Conservation (phyloP, 2,797 vertebrate genomes). For the Knipowitschia caucasica region DNA sequence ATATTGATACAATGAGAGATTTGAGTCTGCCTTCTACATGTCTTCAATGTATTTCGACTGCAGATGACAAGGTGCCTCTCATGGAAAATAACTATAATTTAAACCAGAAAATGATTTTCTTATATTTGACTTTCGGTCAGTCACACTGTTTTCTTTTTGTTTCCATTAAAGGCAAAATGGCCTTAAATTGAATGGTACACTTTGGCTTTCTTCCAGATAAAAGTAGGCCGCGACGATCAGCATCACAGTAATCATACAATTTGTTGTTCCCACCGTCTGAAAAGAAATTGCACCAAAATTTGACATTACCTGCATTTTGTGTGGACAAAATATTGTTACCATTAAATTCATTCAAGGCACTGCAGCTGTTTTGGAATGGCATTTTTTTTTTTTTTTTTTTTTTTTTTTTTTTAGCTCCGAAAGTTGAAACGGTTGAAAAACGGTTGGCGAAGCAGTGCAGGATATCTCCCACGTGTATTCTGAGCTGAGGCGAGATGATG, state of each 20-base stretch:
- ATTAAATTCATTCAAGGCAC: background rate
- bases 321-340: background rate
- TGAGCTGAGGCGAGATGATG: background rate
- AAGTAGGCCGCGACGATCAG: background rate
- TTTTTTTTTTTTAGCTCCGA: constrained; percentile 7
- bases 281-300: background rate
- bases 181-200: background rate
- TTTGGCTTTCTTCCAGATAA: background rate
- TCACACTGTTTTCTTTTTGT: background rate
- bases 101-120: background rate
- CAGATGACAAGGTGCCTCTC: background rate
- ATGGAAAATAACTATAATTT: background rate
- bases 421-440: no score
- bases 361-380: background rate
- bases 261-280: background rate
- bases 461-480: constrained; percentile 5
- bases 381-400: no score
- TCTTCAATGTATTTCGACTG: background rate
- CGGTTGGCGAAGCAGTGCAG: background rate
- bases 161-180: background rate
- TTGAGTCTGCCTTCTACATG: background rate
- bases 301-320: background rate
- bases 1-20: no score
- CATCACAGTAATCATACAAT: background rate
- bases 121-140: background rate